Evolutionary conservation across 2,888 invertebrate genomes (phyloP).

Genomic region (Hedychridium roseum): DNA sequence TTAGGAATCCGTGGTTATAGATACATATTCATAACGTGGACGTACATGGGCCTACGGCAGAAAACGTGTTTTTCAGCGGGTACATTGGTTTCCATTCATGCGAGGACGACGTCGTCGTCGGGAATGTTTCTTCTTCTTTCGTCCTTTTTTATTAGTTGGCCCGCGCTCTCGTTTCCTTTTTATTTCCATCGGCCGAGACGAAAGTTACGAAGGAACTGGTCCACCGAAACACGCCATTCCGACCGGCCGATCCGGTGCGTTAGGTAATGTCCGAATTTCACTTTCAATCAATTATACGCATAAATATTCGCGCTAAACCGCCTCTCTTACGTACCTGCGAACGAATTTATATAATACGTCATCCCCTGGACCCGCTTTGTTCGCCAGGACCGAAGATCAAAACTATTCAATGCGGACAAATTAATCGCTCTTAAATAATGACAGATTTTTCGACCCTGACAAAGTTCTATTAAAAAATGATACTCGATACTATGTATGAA

Average conservation of each 20-base stretch:
- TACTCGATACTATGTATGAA: too few relatives aligned
- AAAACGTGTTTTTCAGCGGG: neutral
- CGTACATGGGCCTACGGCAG: neutral
- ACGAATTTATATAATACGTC: neutral
- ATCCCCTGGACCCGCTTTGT: too few relatives aligned
- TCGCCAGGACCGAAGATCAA: too few relatives aligned
- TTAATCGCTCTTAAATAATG: too few relatives aligned
- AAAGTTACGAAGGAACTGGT: slow-evolving; percentile 28
- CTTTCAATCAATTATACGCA: slow-evolving; percentile 36
- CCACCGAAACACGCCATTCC: slow-evolving; percentile 12
- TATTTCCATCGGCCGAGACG: slow-evolving; percentile 7
- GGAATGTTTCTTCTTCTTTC: slow-evolving; percentile 10
- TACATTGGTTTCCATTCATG: neutral
- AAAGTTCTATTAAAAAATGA: too few relatives aligned
- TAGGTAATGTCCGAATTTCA: slow-evolving; percentile 43
- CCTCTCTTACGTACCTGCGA: neutral
- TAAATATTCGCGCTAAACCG: neutral
- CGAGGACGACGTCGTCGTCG: neutral
- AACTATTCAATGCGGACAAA: too few relatives aligned
- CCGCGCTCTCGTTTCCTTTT: slow-evolving; percentile 9
- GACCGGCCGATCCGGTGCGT: slow-evolving; percentile 16
- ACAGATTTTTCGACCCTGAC: too few relatives aligned
- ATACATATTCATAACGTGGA: neutral
- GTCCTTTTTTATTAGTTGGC: slow-evolving; percentile 9
- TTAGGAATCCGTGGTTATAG: too few relatives aligned